phyloP scores from a whole-genome alignment of 2,797 vertebrate species.

The Aselliscus stoliczkanus region DNA sequence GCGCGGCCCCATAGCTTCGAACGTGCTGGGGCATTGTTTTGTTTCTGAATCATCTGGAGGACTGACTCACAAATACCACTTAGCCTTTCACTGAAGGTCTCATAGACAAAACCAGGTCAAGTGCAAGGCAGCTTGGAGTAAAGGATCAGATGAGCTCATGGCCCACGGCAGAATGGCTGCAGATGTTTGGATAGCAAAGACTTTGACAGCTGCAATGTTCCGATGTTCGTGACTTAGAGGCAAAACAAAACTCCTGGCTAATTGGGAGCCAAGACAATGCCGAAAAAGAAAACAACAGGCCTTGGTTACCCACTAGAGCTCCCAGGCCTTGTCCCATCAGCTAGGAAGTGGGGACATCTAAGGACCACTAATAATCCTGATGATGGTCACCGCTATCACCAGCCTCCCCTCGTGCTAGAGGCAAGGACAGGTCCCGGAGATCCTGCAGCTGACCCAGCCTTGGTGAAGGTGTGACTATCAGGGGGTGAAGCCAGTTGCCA shows the following conservation, averaged over 20 bases:
- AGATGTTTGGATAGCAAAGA: constrained; percentile 64
- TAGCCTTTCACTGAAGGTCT: constrained; percentile 61
- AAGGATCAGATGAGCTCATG: constrained; percentile 64
- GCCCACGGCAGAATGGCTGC: constrained; percentile 59
- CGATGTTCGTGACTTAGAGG: constrained; percentile 67
- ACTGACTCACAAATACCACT: constrained; percentile 71
- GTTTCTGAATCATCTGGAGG: constrained; percentile 61
- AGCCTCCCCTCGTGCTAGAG: not conserved
- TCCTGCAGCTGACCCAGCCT: not conserved
- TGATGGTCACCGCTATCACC: not conserved
- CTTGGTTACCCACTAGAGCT: constrained; percentile 27
- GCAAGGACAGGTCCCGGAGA: not conserved
- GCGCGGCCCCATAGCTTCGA: not conserved
- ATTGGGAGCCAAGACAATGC: constrained; percentile 52
- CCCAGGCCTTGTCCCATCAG: not conserved
- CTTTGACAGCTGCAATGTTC: constrained; percentile 53
- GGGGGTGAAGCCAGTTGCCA: not conserved
- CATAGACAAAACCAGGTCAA: constrained; percentile 65
- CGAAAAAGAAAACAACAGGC: constrained; percentile 47
- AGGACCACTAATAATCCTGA: not conserved
- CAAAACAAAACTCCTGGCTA: constrained; percentile 67
- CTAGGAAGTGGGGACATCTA: not conserved
- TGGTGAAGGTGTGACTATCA: not conserved
- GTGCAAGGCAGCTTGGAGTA: constrained; percentile 38
- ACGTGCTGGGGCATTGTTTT: constrained; percentile 38